phyloP scores from a whole-genome alignment of 2,113 vertebrate genomes.

The Crocuta crocuta region DNA sequence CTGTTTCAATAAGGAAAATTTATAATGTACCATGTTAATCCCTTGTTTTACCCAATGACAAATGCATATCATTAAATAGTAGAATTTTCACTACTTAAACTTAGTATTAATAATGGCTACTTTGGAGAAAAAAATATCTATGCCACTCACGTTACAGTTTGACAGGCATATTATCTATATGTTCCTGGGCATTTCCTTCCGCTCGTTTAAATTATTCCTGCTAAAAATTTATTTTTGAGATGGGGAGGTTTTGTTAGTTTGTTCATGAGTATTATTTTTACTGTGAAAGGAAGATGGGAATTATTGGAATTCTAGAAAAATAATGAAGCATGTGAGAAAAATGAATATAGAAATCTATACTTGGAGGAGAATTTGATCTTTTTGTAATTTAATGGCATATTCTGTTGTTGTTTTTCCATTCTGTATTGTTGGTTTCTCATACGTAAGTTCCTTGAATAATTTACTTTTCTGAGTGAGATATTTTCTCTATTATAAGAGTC shows the following conservation, averaged over 20 bases:
- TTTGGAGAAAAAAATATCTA: not conserved
- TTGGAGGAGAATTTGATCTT: not conserved
- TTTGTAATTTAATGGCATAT: not conserved
- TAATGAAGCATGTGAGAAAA: not conserved
- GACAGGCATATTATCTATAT: not conserved
- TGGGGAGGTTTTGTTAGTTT: not conserved
- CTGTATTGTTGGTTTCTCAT: not conserved
- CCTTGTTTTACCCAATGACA: conserved; percentile 63
- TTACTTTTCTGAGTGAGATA: not conserved
- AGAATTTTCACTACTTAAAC: conserved; percentile 53
- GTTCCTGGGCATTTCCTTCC: not conserved
- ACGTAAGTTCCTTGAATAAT: not conserved
- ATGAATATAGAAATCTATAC: not conserved
- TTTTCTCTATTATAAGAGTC: not conserved
- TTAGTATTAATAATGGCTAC: not conserved
- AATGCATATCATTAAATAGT: conserved; percentile 68
- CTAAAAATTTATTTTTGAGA: not conserved
- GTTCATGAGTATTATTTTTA: not conserved
- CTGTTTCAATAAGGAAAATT: conserved; percentile 65
- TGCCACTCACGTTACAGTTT: too few relatives aligned
- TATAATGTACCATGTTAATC: conserved; percentile 60
- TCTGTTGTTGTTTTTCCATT: not conserved
- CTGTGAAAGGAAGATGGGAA: not conserved
- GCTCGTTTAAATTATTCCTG: not conserved
- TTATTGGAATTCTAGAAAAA: conserved; percentile 2